Base-by-base conservation (phyloP, 2,888 invertebrate genomes). In the Flexamia atlantica region DNA sequence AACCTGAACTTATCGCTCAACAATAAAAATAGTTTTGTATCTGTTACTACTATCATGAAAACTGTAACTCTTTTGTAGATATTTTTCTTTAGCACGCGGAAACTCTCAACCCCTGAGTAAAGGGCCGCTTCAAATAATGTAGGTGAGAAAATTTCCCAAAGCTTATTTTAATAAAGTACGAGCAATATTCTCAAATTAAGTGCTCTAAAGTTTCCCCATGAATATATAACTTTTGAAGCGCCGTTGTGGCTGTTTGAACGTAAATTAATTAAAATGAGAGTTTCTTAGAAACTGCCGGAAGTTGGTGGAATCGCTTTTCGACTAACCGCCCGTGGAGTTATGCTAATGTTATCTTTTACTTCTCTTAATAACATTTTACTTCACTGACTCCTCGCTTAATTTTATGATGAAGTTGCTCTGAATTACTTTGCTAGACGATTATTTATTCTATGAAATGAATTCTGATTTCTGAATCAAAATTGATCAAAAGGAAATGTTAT, bases 221-320 rank as follows among this genome's bases (percentile, higher is more conserved):
- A 64, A 64, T 64, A 64, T 64, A 64, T 64, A 64, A 64, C 64
- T 64, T 64, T 28, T 0, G 28, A 28, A 60, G 30, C 28, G 64
- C 64, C 28, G 64, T 64, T 30, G 64, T 28, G 30, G 28, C 64
- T 64, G 64, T 64, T 64, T 64, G 64, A 64, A 64, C 64, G 64
- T 64, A 28, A 64, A 64, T 64, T 64, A 64, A 28, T 64, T 64
- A 64, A 64, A 64, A 64, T 64, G 64, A 64, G 64, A 28, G 64
- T 64, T 64, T 30, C 64, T 30, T 28, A 64, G 64, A 64, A 25
- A 64, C 28, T 28, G 30, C 64, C 10, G 20, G 28, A 30, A 64
- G 64, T 64, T 28, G 30, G 23, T 17, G 12, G 64, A 28, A 64
- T 64, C 28, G 30, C 64, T 64, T 28, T 64, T 64, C 64, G 30